Conservation (phyloP, 2,113 vertebrate species). For the Equus przewalskii region DNA sequence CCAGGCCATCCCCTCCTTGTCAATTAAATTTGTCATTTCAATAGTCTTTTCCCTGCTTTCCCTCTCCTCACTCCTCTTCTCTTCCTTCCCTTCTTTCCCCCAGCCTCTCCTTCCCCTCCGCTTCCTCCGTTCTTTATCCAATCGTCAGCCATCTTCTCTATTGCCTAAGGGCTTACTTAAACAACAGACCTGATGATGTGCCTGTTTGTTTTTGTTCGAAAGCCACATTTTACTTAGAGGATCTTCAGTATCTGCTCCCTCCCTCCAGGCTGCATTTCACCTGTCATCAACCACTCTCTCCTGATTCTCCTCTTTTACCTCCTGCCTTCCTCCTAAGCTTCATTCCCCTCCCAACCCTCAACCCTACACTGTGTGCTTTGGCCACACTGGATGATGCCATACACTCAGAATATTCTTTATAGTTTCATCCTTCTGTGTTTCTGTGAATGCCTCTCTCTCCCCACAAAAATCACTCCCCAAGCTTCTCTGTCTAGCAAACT, state of each 20-base stretch:
- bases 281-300: not conserved
- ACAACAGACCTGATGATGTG: not conserved
- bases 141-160: not conserved
- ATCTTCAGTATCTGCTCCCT: not conserved
- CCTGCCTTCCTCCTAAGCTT: not conserved
- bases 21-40: not conserved
- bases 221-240: not conserved
- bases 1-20: no score
- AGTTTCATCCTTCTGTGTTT: not conserved
- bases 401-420: not conserved
- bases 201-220: rapidly evolving
- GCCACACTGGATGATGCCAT: not conserved
- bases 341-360: no score
- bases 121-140: not conserved
- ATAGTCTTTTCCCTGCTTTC: not conserved
- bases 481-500: not conserved
- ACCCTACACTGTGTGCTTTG: not conserved
- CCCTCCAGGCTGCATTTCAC: not conserved
- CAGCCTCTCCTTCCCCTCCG: not conserved
- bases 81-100: no score
- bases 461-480: not conserved
- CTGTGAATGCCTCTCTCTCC: not conserved
- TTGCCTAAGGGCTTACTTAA: no score
- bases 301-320: not conserved
- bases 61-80: not conserved